A percentile compares a stretch with the other conserved stretches of the same genome.
These are phyloP conservation scores for Nycticorax nycticorax DNA, from an alignment of 2,113 vertebrate species.

Conservation along the genomic window DNA sequence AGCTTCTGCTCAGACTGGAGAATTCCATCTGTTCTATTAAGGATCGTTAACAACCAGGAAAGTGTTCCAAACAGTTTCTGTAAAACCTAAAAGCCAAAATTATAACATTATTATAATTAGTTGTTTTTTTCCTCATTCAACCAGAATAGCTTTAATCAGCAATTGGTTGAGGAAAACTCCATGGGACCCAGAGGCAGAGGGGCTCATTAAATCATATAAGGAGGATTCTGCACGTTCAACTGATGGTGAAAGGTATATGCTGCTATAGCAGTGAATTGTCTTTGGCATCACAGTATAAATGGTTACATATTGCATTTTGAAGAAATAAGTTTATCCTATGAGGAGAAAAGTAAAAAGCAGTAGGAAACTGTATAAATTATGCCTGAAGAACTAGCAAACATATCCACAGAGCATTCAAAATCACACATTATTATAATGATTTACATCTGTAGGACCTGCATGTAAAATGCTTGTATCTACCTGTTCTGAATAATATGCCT, in stretches of 20 bases:
- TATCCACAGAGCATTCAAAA: background rate
- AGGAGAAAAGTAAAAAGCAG: background rate
- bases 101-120: background rate
- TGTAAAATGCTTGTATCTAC: background rate
- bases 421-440: background rate
- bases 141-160: conserved; percentile 34
- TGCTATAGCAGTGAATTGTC: background rate
- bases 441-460: background rate
- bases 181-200: background rate
- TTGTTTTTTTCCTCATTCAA: background rate
- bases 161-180: background rate
- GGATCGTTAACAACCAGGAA: background rate
- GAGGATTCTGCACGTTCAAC: background rate
- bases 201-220: background rate
- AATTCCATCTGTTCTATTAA: conserved; percentile 40
- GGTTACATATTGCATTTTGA: background rate
- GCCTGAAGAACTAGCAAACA: background rate
- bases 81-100: conserved; percentile 14
- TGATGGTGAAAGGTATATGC: background rate
- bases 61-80: background rate
- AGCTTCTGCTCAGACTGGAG: conserved; percentile 7
- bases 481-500: background rate
- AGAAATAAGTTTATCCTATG: background rate
- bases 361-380: background rate
- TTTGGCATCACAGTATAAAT: background rate